Conservation (phyloP, 37 sponge, comb jelly and placozoan species). For the Spongilla lacustris region DNA sequence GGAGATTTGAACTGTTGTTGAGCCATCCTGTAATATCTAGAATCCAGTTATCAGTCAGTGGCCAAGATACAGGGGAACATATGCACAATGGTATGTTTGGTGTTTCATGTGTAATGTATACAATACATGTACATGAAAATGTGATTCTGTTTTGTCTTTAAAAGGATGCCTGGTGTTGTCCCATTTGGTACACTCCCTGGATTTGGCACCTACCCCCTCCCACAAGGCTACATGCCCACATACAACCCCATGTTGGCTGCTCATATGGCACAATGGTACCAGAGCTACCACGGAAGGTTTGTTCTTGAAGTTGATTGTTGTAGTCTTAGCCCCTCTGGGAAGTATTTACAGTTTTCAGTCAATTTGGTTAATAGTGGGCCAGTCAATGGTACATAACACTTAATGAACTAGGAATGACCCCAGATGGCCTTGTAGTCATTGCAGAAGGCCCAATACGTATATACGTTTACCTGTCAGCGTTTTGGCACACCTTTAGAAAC, state of each 20-base stretch:
- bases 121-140: neutral
- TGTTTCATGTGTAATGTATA: no score
- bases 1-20: neutral
- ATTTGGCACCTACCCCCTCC: neutral
- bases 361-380: neutral
- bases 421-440: no score
- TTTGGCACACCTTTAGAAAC: no score
- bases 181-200: neutral
- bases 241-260: conserved; percentile 22
- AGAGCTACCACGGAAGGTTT: neutral
- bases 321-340: neutral
- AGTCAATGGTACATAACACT: no score
- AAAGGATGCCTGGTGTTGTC: neutral
- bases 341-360: neutral
- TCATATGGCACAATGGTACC: conserved; percentile 36
- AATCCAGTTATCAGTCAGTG: neutral
- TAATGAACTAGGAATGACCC: no score
- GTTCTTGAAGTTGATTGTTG: neutral
- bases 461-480: no score
- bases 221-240: conserved; percentile 36
- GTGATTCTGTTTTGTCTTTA: neutral
- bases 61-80: neutral
- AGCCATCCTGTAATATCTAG: neutral
- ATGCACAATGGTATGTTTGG: neutral
- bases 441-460: no score